Evolutionary conservation across 1,140 invertebrate species (phyloP), one percentile per base, ranked within the genome.

Genomic region (Agraylea sexmaculata): DNA sequence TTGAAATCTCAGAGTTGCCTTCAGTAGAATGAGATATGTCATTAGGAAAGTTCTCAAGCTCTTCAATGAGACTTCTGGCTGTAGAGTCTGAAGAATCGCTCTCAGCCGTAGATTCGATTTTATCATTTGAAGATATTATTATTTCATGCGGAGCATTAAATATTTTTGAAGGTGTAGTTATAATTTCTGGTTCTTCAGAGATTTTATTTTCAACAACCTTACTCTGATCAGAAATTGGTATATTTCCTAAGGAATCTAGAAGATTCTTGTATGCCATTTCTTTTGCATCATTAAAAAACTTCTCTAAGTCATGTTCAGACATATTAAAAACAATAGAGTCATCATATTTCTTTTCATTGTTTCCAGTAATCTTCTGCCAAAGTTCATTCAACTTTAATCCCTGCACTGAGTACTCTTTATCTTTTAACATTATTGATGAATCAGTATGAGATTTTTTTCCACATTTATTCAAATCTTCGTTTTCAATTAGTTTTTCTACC

Each of bases 71-170:
- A 25, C 42, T 43, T 10, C 33, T 20, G 13, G 42, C 42, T 31
- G 42, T 43, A 25, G 42, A 43, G 18, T 43, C 33, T 22, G 42
- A 43, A 18, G 28, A 17, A 43, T 43, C 36, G 27, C 42, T 43
- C 7, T 32, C 21, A 25, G 37, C 35, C 5, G 35, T 12, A 17
- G 7, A 25, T 7, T 25, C 23, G n/a, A 7, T 25, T 6, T 25
- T 25, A 7, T 25, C 23, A n/a, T 25, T n/a, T 25, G 23, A n/a
- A 7, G 23, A 7, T 25, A 25, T n/a, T n/a, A 25, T 25, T 25
- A n/a, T 25, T n/a, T 25, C 23, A 25, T n/a, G 7, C n/a, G 23
- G n/a, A 25, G 7, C 23, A n/a, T n/a, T n/a, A n/a, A n/a, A n/a
- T n/a, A n/a, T n/a, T n/a, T n/a, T n/a, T n/a, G n/a, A n/a, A n/a